These are phyloP conservation scores for Scaptomyza hsui DNA, from an alignment of 1,140 invertebrate species.

Conservation along the genomic window DNA sequence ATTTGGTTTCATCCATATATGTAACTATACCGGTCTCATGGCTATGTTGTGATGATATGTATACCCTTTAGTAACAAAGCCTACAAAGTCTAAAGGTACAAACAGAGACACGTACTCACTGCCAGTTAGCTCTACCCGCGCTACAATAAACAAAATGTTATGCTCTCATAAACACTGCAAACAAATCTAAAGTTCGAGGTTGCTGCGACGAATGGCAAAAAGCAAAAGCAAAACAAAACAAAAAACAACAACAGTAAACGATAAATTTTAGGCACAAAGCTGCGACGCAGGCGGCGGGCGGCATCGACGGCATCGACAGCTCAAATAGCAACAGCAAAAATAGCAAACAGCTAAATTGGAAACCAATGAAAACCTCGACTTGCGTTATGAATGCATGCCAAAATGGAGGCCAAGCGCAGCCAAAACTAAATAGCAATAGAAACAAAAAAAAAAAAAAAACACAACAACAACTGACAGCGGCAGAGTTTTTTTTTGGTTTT, in stretches of 20 bases:
- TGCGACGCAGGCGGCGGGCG: constrained; percentile 11
- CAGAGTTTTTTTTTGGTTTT: constrained; percentile 17
- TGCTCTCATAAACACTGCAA: constrained; percentile 81
- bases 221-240: constrained; percentile 22
- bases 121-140: constrained; percentile 19
- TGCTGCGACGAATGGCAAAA: constrained; percentile 64
- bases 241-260: constrained; percentile 49
- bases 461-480: constrained; percentile 1
- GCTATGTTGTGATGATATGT: constrained; percentile 7
- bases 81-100: constrained; percentile 15
- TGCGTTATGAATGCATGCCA: constrained; percentile 79
- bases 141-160: constrained; percentile 64
- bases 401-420: constrained; percentile 81
- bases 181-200: constrained; percentile 81
- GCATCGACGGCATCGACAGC: constrained; percentile 42
- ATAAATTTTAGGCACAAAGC: constrained; percentile 76
- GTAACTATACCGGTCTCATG: neutral
- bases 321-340: constrained; percentile 78
- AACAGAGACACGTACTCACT: constrained; percentile 56
- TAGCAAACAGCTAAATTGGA: constrained; percentile 76
- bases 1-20: neutral
- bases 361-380: constrained; percentile 80
- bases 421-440: constrained; percentile 76
- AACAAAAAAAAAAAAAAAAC: constrained; percentile 17
- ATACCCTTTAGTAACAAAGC: constrained; percentile 2